Percentiles rank a stretch among this genome's conserved stretches.
phyloP scores from a whole-genome alignment of 2,888 invertebrate species.

The Augiades crinisus region DNA sequence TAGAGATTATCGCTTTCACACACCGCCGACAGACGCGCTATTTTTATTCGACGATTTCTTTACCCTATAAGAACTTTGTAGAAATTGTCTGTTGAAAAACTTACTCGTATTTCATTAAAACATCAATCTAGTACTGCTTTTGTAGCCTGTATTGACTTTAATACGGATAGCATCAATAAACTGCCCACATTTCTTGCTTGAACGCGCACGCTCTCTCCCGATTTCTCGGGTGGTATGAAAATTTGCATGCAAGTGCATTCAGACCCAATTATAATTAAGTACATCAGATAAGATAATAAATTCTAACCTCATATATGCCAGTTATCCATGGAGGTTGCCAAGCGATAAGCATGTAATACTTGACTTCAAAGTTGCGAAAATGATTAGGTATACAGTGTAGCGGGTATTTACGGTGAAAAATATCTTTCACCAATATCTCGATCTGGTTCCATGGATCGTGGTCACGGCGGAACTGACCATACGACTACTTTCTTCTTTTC shows the following conservation, averaged over 20 bases:
- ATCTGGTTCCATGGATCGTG: too few relatives aligned
- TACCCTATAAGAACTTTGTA: too few relatives aligned
- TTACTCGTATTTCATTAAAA: constrained; percentile 11
- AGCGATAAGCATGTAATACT: constrained; percentile 8
- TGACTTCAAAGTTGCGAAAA: too few relatives aligned
- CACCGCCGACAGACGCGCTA: too few relatives aligned
- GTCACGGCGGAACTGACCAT: too few relatives aligned
- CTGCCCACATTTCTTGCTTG: constrained; percentile 46
- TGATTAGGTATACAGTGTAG: too few relatives aligned
- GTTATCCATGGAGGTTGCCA: constrained; percentile 35
- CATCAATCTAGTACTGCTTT: constrained; percentile 29
- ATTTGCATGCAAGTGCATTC: constrained; percentile 68
- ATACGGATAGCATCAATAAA: constrained; percentile 34
- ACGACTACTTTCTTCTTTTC: too few relatives aligned
- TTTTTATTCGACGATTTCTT: too few relatives aligned
- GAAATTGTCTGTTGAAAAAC: too few relatives aligned
- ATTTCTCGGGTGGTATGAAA: constrained; percentile 68
- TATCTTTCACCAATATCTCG: too few relatives aligned
- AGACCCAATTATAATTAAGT: constrained; percentile 57
- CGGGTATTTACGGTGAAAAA: too few relatives aligned
- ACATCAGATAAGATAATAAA: constrained; percentile 57
- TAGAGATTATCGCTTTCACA: too few relatives aligned
- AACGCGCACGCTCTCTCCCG: constrained; percentile 64
- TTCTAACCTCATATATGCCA: constrained; percentile 43
- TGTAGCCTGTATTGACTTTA: constrained; percentile 49